Evolutionary conservation across 2,888 invertebrate genomes (phyloP).

Genomic region (Tenthredo distinguenda): DNA sequence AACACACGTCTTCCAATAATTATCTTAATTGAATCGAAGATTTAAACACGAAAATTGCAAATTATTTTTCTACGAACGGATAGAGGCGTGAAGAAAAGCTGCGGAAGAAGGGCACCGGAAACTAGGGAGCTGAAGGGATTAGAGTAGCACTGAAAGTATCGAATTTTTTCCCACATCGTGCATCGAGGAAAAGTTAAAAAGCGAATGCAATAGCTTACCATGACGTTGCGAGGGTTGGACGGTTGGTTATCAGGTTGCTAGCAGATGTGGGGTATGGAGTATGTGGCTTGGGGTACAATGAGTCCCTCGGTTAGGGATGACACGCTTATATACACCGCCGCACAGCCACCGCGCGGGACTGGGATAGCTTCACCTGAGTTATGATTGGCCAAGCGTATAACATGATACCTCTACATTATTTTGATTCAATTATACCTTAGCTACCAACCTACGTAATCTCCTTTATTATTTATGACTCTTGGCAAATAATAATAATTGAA

Average conservation of each 20-base stretch:
- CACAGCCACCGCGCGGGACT: conserved; percentile 66
- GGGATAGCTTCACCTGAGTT: conserved; percentile 71
- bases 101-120: neutral
- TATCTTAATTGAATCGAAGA: neutral
- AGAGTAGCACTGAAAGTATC: neutral
- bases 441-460: conserved; percentile 70
- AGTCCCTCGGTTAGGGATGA: conserved; percentile 73
- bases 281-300: conserved; percentile 65
- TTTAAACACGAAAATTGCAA: neutral
- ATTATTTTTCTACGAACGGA: neutral
- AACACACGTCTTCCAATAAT: neutral
- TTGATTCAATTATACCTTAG: conserved; percentile 74
- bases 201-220: conserved; percentile 20
- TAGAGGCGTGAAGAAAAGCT: neutral
- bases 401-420: conserved; percentile 75
- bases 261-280: conserved; percentile 32
- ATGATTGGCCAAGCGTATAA: conserved; percentile 73
- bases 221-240: conserved; percentile 33
- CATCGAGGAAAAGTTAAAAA: neutral
- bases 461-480: conserved; percentile 69
- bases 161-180: neutral
- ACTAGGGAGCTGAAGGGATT: neutral
- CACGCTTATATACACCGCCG: conserved; percentile 75
- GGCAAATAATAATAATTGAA: conserved; percentile 65
- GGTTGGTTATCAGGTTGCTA: conserved; percentile 30